Evolutionary conservation across 1,140 invertebrate genomes (phyloP), one percentile per base, ranked within the genome.

Genomic region (Meteorus sp.): DNA sequence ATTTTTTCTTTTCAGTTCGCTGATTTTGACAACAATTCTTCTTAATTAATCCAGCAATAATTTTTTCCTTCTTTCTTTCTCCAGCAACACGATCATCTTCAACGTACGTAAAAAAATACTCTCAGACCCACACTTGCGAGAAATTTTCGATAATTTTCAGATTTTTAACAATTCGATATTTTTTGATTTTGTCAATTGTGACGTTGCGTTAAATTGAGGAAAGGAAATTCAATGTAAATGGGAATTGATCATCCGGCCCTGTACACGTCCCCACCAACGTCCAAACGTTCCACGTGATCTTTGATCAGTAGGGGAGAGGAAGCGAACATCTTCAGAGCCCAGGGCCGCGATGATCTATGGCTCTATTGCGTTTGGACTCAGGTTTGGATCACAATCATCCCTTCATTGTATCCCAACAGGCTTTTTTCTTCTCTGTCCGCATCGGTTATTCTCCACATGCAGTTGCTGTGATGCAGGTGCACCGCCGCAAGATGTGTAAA

Each of bases 291-390:
- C 43, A 55, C 23, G 22, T 39, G 60, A 33, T 11, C 6, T 33
- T 33, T 6, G 51, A 7, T 33, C n/a, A n/a, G n/a, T n/a, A 33
- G 54, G 23, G 51, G 51, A 56, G 56, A 58, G 13, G 5, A 0
- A 3, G 11, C 15, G 33, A 39, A 39, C 9, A 41, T 41, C 47
- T 47, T 48, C 23, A 31, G 50, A n/a, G 57, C 53, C 55, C 50
- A 50, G 39, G 50, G 22, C 48, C 52, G 54, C 58, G 69, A 74
- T 72, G 72, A 74, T 74, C 72, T 74, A 74, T 72, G 71, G 72
- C 72, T 74, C 71, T 74, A 74, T 74, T 70, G 69, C 69, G 65
- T 68, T 65, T 69, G 50, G 64, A n/a, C 66, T 57, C 70, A 9
- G 9, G 19, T 68, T 66, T 41, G 69, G 59, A 74, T 74, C 71